These are phyloP conservation scores for Muschampia plurimacula DNA, from an alignment of 2,888 invertebrate species.

Conservation along the genomic window DNA sequence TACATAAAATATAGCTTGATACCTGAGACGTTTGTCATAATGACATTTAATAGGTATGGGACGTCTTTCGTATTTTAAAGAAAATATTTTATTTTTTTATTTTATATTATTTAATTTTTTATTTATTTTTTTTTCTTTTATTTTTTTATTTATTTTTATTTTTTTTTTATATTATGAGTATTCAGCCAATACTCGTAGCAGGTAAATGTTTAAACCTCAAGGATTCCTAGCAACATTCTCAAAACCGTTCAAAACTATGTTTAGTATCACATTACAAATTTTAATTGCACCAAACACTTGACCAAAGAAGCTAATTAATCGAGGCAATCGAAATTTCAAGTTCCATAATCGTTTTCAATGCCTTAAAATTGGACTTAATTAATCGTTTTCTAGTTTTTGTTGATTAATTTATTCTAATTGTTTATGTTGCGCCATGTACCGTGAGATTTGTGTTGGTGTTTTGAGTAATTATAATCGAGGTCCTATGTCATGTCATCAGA, in stretches of 20 bases:
- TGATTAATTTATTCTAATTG: constrained; percentile 10
- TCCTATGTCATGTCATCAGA: background rate
- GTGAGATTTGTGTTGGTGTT: constrained; percentile 4
- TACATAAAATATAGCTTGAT: too few relatives aligned
- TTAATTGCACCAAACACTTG: constrained; percentile 28
- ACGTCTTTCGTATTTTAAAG: too few relatives aligned
- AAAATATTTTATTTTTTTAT: too few relatives aligned
- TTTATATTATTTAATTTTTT: too few relatives aligned
- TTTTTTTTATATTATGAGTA: too few relatives aligned
- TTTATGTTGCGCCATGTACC: constrained; percentile 22
- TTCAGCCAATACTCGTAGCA: too few relatives aligned
- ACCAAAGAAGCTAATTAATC: constrained; percentile 26
- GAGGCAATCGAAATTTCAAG: constrained; percentile 29
- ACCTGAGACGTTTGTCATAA: too few relatives aligned
- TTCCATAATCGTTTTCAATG: constrained; percentile 30
- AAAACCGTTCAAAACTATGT: constrained; percentile 3
- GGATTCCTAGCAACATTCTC: constrained; percentile 7
- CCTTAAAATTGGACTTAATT: constrained; percentile 26
- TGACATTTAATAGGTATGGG: too few relatives aligned
- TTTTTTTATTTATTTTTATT: too few relatives aligned
- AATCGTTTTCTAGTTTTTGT: constrained; percentile 24
- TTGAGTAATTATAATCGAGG: background rate
- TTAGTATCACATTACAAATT: constrained; percentile 23
- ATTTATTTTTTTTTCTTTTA: too few relatives aligned
- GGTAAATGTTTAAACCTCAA: background rate